Evolutionary conservation across 2,797 vertebrate species (phyloP), one percentile per base, ranked within the genome.

Genomic region (Myioborus melanocephalus): DNA sequence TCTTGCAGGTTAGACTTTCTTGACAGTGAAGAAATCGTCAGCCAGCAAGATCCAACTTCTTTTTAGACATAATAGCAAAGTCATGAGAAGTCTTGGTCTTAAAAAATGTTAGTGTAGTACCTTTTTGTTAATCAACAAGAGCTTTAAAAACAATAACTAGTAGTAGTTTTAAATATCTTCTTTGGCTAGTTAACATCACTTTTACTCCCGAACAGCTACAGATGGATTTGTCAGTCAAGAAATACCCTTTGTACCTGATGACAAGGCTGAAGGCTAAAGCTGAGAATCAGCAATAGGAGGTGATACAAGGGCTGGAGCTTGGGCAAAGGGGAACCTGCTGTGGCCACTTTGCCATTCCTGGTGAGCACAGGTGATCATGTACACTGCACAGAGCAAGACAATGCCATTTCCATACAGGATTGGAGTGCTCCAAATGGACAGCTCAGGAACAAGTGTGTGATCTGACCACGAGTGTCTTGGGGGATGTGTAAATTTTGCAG

Each of bases 341-440:
- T 8, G 55, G 6, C 18, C 50, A 34, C 43, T 65, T 72, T 34
- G 53, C 28, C 37, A 26, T 20, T 50, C 21, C 26, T 52, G 71
- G 24, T 56, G 65, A 78, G 37, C 16, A 66, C 14, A 26, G 66
- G n/a, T 26, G 63, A 72, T 24, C 28, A 5, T 8, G n/a, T 9
- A 3, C n/a, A 14, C 10, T 35, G n/a, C 49, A 52, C 11, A 72
- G 23, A 46, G 19, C 24, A 24, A 7, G 34, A 14, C 56, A 4
- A 9, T 3, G 13, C 6, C 1, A 0, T 14, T 81, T 49, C 43
- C 37, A 10, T 20, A 20, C 2, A 27, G n/a, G 12, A 56, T 0
- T 19, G 53, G 37, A 55, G 46, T 2, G 19, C 22, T 78, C 49
- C 32, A 13, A 13, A 63, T 0, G 37, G 30, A 35, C n/a, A 57